Percentiles rank a stretch among this genome's conserved stretches.
These are phyloP conservation scores for Lutjanus campechanus DNA, from an alignment of 2,797 vertebrate species.

Conservation along the genomic window DNA sequence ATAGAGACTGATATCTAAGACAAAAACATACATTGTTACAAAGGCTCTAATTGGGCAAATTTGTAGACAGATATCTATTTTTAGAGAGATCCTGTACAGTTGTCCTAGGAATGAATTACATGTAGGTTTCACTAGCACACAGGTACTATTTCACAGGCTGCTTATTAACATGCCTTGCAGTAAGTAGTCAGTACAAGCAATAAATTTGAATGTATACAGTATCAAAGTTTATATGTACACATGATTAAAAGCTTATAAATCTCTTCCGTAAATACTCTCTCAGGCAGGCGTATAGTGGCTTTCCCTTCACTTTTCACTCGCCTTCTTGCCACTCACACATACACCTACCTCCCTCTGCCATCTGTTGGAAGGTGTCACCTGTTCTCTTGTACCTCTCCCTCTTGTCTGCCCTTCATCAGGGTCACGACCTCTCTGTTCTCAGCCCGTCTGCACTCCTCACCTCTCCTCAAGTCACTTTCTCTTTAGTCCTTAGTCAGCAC, in stretches of 20 bases:
- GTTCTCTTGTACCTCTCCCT: conserved; percentile 35
- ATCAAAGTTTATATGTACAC: not conserved
- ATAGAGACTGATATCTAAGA: not conserved
- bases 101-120: not conserved
- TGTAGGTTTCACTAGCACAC: not conserved
- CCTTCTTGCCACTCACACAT: conserved; percentile 7
- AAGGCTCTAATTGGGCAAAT: not conserved
- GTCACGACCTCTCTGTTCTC: conserved; percentile 40
- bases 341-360: conserved; percentile 38
- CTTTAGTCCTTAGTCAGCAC: conserved; percentile 59
- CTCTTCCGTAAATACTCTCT: not conserved
- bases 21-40: not conserved
- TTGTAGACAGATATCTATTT: not conserved
- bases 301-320: not conserved
- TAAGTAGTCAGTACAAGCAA: not conserved
- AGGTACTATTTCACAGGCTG: not conserved
- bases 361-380: conserved; percentile 66
- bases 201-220: not conserved
- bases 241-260: not conserved
- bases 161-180: not conserved
- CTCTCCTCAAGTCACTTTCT: conserved; percentile 36
- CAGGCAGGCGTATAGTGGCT: not conserved
- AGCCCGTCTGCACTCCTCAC: conserved; percentile 40
- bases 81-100: not conserved
- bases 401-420: conserved; percentile 26